These are phyloP conservation scores for Apistogramma diplotaenia DNA, from an alignment of 2,113 vertebrate genomes.

Conservation along the genomic window DNA sequence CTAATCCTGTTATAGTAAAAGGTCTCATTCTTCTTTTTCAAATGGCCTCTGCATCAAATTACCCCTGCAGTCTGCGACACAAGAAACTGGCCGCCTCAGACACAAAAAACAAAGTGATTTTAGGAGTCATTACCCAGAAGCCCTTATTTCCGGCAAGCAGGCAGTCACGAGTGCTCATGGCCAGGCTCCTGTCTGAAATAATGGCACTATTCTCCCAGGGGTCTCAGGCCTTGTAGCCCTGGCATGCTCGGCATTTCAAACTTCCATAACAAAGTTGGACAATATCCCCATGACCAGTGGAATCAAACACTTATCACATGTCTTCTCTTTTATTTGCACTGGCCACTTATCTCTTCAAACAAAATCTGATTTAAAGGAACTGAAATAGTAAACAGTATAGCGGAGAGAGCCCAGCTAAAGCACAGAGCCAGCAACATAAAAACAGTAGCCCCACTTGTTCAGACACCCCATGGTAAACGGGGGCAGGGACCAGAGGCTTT, in stretches of 20 bases:
- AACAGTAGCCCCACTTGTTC: conserved; percentile 53
- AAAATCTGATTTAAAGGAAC: neutral
- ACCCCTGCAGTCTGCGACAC: neutral
- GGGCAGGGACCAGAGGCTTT: conserved; percentile 2
- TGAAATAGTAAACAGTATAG: neutral
- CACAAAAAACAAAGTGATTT: conserved; percentile 35
- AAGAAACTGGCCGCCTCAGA: neutral
- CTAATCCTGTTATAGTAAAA: conserved; percentile 18
- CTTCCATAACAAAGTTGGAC: conserved; percentile 57
- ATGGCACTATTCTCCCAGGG: conserved; percentile 59
- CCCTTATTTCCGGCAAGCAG: conserved; percentile 13
- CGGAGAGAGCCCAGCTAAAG: neutral
- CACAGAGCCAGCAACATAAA: neutral
- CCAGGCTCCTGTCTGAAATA: conserved; percentile 44
- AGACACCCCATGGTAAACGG: neutral
- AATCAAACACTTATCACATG: conserved; percentile 48
- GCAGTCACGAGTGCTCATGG: conserved; percentile 34
- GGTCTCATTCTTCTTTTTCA: conserved; percentile 11
- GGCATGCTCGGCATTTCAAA: conserved; percentile 65
- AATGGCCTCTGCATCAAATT: conserved; percentile 41
- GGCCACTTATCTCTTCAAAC: conserved; percentile 19
- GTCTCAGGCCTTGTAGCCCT: conserved; percentile 12
- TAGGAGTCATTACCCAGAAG: conserved; percentile 39
- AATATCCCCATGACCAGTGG: conserved; percentile 24
- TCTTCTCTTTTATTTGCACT: neutral